A percentile compares a stretch with the other conserved stretches of the same genome.
Conservation (phyloP, 2,888 invertebrate genomes). For the Microctonus hyperodae region DNA sequence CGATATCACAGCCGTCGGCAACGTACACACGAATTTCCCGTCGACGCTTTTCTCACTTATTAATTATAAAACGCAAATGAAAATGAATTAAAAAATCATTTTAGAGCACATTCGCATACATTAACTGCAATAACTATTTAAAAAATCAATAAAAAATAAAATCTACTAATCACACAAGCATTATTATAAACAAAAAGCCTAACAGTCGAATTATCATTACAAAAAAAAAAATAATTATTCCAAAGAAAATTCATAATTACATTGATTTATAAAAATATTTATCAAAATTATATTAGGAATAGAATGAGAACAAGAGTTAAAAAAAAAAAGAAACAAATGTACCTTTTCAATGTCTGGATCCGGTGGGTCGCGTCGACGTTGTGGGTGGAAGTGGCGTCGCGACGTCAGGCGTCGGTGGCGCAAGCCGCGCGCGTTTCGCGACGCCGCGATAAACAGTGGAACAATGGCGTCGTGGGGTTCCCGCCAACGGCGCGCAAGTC, state of each 20-base stretch:
- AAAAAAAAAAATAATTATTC: not conserved
- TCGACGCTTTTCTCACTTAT: not conserved
- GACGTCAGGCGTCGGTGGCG: constrained; percentile 37
- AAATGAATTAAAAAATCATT: not conserved
- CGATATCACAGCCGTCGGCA: not conserved
- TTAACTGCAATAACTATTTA: not conserved
- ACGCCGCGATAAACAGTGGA: constrained; percentile 29
- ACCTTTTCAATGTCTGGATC: constrained; percentile 15
- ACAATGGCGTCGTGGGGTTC: constrained; percentile 48
- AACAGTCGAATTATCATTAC: not conserved
- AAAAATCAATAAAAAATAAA: not conserved
- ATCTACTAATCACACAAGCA: no score
- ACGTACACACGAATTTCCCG: not conserved
- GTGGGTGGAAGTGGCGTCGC: constrained; percentile 53
- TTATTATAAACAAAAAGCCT: not conserved
- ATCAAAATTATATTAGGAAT: constrained; percentile 12
- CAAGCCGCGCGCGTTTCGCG: constrained; percentile 47
- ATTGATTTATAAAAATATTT: not conserved
- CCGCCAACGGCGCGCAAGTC: constrained; percentile 43
- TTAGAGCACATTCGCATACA: not conserved
- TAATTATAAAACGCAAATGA: not conserved
- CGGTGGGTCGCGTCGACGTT: constrained; percentile 46
- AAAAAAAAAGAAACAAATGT: constrained; percentile 12
- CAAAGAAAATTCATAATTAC: constrained; percentile 1
- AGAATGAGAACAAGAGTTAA: no score